Percentiles rank a stretch among this genome's conserved stretches.
Conservation (phyloP, 2,888 invertebrate genomes). For the Drosophila leonis region DNA sequence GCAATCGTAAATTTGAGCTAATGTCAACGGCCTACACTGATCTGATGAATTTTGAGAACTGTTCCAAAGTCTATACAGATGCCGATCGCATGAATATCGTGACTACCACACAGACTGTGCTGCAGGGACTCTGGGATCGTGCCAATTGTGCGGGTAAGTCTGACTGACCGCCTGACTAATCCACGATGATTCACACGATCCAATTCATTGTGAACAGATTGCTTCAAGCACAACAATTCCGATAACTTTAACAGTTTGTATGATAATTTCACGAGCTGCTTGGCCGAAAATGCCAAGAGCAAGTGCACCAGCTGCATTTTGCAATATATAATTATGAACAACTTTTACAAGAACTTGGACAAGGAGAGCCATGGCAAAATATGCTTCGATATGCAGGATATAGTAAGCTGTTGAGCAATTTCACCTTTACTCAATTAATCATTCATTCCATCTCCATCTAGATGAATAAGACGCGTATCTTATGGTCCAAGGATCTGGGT, state of each 20-base stretch:
- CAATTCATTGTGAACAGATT: conserved; percentile 60
- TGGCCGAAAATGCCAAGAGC: neutral
- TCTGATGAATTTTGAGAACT: conserved; percentile 48
- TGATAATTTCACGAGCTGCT: conserved; percentile 35
- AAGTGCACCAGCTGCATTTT: conserved; percentile 45
- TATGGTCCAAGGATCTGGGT: conserved; percentile 78
- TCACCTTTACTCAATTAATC: neutral
- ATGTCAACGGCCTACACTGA: conserved; percentile 33
- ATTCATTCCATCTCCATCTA: conserved; percentile 15
- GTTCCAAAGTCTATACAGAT: conserved; percentile 66
- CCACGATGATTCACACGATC: neutral
- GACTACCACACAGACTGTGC: conserved; percentile 58
- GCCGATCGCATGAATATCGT: conserved; percentile 80
- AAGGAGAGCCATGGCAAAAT: conserved; percentile 66
- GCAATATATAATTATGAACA: conserved; percentile 62
- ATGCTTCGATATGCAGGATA: conserved; percentile 80
- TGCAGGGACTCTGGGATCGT: conserved; percentile 71
- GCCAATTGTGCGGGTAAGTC: conserved; percentile 76
- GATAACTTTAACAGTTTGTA: conserved; percentile 27
- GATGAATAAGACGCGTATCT: conserved; percentile 82
- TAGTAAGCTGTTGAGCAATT: conserved; percentile 33
- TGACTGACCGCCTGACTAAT: conserved; percentile 17
- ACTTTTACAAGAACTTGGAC: conserved; percentile 73
- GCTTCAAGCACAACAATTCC: conserved; percentile 55
- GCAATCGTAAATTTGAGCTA: neutral